A percentile compares a stretch with the other conserved stretches of the same genome.
These are phyloP conservation scores for Phytoseiulus persimilis DNA, from an alignment of 2,888 invertebrate genomes.

Conservation along the genomic window DNA sequence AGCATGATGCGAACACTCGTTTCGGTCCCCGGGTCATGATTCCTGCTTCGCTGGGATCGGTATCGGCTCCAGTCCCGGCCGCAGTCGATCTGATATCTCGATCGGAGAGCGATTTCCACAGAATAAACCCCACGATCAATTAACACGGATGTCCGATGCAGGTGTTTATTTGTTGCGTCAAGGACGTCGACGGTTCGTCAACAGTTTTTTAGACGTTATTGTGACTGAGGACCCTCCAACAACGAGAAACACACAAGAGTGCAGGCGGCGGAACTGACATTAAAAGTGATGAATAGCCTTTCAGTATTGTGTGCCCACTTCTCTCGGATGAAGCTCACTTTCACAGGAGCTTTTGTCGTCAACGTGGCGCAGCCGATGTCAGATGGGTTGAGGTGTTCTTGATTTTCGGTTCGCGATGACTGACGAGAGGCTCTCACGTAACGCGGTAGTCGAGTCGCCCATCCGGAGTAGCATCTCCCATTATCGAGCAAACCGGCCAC, in stretches of 20 bases:
- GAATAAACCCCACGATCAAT: not conserved
- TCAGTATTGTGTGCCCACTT: not conserved
- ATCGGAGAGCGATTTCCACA: not conserved
- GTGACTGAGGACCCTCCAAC: not conserved
- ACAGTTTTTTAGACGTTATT: not conserved
- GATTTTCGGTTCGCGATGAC: not conserved
- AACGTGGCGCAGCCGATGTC: not conserved
- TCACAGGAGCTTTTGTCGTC: not conserved
- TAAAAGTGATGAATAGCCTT: not conserved
- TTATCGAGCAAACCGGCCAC: not conserved
- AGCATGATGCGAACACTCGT: not conserved
- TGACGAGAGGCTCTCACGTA: not conserved
- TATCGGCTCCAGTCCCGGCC: not conserved
- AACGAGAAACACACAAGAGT: not conserved
- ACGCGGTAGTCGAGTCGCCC: not conserved
- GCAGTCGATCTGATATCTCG: not conserved
- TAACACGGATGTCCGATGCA: not conserved
- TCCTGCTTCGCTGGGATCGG: not conserved
- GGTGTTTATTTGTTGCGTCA: not conserved
- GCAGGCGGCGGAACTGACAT: not conserved
- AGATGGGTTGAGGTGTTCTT: not conserved
- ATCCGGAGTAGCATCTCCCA: not conserved
- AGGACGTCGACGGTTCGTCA: not conserved
- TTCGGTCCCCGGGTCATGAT: not conserved
- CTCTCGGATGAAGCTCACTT: not conserved